phyloP scores from a whole-genome alignment of 2,888 invertebrate genomes.

The Adela reaumurella region DNA sequence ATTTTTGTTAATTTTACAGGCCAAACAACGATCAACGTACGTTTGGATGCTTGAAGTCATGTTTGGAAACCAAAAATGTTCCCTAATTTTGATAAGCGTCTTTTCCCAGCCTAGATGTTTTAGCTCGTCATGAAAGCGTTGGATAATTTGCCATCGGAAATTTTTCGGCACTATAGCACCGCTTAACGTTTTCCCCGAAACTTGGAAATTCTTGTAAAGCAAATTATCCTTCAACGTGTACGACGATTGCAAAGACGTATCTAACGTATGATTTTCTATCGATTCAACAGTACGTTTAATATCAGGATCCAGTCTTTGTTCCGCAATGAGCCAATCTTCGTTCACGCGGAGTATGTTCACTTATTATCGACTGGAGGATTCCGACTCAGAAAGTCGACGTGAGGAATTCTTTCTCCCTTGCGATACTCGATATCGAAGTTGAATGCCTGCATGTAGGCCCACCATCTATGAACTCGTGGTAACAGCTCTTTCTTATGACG shows the following conservation, averaged over 20 bases:
- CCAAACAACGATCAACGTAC: no score
- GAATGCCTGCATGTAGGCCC: conserved; percentile 2
- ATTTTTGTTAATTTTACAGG: no score
- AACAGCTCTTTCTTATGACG: conserved; percentile 1
- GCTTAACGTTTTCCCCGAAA: background rate
- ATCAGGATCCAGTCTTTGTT: conserved; percentile 2
- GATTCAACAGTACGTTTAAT: background rate
- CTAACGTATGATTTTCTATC: conserved; percentile 2
- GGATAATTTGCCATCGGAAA: conserved; percentile 3
- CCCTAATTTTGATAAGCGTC: conserved; percentile 2
- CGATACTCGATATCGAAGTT: conserved; percentile 3
- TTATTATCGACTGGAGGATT: background rate
- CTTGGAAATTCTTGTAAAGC: conserved; percentile 1
- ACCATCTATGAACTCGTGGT: conserved; percentile 1
- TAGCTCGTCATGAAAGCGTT: conserved; percentile 1
- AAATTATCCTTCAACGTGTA: conserved; percentile 1
- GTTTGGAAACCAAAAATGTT: conserved; percentile 3
- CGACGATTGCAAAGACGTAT: no score
- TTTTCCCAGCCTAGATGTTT: conserved; percentile 6
- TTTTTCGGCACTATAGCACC: conserved; percentile 1
- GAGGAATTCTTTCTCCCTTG: conserved; percentile 10
- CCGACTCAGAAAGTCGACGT: conserved; percentile 10
- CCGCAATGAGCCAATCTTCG: conserved; percentile 1
- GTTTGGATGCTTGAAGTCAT: no score
- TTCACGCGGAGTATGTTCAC: background rate